Conservation (phyloP, 2,888 invertebrate genomes). For the Xiphydria camelus region DNA sequence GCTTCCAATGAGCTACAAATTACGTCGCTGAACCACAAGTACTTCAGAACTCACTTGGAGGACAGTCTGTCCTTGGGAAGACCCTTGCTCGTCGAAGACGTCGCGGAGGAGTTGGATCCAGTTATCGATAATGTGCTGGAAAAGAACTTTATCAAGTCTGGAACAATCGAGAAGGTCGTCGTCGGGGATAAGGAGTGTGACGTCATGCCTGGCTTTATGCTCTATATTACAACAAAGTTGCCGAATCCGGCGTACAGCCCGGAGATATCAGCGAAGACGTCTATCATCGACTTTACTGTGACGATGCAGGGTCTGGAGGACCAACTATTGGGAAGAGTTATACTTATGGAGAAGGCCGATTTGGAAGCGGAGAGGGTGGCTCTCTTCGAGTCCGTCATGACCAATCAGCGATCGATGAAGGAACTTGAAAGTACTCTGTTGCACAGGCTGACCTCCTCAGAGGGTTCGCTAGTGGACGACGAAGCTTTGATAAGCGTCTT, state of each 20-base stretch:
- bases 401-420: conserved; percentile 95
- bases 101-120: conserved; percentile 92
- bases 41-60: conserved; percentile 90
- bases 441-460: conserved; percentile 87
- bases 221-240: conserved; percentile 94
- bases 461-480: conserved; percentile 93
- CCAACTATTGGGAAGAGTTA: conserved; percentile 89
- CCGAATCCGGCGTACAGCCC: conserved; percentile 97
- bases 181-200: conserved; percentile 97
- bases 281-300: conserved; percentile 96
- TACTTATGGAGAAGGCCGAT: conserved; percentile 94
- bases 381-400: conserved; percentile 93
- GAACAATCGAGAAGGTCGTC: conserved; percentile 91
- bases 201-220: conserved; percentile 92
- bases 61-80: conserved; percentile 84
- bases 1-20: conserved; percentile 87
- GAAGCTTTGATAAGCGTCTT: conserved; percentile 91
- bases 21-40: conserved; percentile 94
- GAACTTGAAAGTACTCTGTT: conserved; percentile 91
- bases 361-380: conserved; percentile 92
- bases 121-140: conserved; percentile 95
- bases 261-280: conserved; percentile 94
- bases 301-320: conserved; percentile 96
- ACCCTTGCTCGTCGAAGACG: conserved; percentile 92
- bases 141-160: conserved; percentile 97